Base-by-base conservation (phyloP, 2,113 vertebrate genomes). In the Lophura nycthemera region DNA sequence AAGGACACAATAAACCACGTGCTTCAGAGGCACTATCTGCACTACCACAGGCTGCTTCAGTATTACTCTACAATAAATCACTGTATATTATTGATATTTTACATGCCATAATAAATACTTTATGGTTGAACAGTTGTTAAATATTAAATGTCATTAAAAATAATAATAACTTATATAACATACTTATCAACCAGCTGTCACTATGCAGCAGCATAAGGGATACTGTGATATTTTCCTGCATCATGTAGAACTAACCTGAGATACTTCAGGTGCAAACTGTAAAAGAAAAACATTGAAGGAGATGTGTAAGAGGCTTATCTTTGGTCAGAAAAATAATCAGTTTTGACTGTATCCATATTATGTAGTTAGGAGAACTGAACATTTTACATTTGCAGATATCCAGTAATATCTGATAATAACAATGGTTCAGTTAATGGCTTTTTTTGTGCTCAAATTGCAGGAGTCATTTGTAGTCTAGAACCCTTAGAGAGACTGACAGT, bases 1-100 rank as follows among this genome's bases (percentile, higher is more conserved):
- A 27, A 65, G 45, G 43, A 48, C 47, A 11, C 2, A 0, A 1
- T 10, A 42, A 67, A 25, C 8, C 10, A 6, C 6, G 3, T 27
- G 43, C 38, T 65, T 70, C 40, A 48, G 67, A 43, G 34, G 34
- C 34, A 32, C 54, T 65, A 38, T 36, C 18, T 24, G 2, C 32
- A 5, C 34, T 3, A 61, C 67, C 38, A 34, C 64, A 34, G 19
- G 48, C 34, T 38, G 30, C 72, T 60, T 69, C n/a, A 18, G 50
- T 21, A 15, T 19, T 59, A 11, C 30, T 57, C 22, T 81, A 29
- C 10, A 38, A 61, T 47, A 70, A 45, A 64, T 47, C 36, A 25
- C 36, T 73, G 1, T 32, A n/a, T 5, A 1, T 56, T 48, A 30
- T 4, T 81, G 42, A 64, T 47, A 42, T 10, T 30, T 3, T 9